Evolutionary conservation across 2,888 invertebrate species (phyloP), one percentile per base, ranked within the genome.

Genomic region (Pediacus dermestoides): DNA sequence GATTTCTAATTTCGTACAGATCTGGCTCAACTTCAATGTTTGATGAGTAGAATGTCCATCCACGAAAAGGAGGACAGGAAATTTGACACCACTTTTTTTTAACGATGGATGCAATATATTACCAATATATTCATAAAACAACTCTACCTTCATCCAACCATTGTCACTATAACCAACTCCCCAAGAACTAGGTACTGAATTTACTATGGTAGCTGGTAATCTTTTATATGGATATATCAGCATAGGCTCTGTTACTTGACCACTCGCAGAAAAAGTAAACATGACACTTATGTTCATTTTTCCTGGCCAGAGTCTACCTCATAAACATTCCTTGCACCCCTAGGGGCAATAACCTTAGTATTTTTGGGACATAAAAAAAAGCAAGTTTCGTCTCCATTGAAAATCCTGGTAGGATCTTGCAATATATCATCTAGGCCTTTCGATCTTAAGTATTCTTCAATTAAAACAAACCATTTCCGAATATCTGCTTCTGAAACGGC

Each of bases 401-500:
- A 51, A 23, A 54, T 37, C 16, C 54, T 34, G 6, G 18, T 31
- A 26, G 48, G 46, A 30, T 52, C 45, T 3, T 38, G 15, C 13
- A 46, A 34, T 2, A 37, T 25, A 2, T 43, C 37, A 27, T 13
- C 12, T 4, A 6, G 14, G 8, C 14, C 14, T 14, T n/a, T n/a
- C n/a, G n/a, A n/a, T 27, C 14, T 27, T 16, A 11, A 12, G 9
- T 12, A 34, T 9, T 8, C 2, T n/a, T 34, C 22, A 3, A 34
- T 30, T 10, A 12, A 8, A 3, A 31, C 13, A 42, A 58, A 58
- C 56, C 57, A 54, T 31, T 45, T 42, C 32, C 38, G 39, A 22
- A 54, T 51, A 25, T 56, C 46, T 2, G 7, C 27, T 47, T 58
- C 53, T 13, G 51, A 48, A 4, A 56, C 48, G 16, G 32, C 38